Evolutionary conservation across 2,888 invertebrate genomes (phyloP).

Genomic region (Julus scandinavius): DNA sequence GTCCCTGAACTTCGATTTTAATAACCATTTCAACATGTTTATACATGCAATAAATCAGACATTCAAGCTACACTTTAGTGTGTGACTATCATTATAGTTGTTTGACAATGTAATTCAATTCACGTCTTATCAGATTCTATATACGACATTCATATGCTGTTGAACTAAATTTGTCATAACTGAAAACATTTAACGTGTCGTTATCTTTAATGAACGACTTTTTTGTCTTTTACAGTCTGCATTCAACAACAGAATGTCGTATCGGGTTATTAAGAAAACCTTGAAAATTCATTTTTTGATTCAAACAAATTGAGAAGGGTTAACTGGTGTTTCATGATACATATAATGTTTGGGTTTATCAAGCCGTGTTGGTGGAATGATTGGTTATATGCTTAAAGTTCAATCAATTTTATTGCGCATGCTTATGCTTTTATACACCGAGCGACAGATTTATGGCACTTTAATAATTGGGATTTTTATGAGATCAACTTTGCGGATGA

Average conservation of each 20-base stretch:
- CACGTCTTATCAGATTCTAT: too few relatives aligned
- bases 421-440: not conserved
- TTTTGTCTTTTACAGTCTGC: too few relatives aligned
- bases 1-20: too few relatives aligned
- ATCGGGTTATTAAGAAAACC: not conserved
- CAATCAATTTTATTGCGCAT: not conserved
- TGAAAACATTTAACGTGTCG: too few relatives aligned
- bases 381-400: not conserved
- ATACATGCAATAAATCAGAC: too few relatives aligned
- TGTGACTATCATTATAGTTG: too few relatives aligned
- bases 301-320: not conserved
- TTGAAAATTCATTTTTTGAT: not conserved
- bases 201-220: too few relatives aligned
- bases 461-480: slow-evolving; percentile 13
- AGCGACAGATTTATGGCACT: not conserved
- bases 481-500: not conserved
- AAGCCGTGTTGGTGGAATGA: not conserved
- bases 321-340: not conserved
- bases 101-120: too few relatives aligned
- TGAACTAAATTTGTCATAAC: too few relatives aligned
- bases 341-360: not conserved
- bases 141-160: too few relatives aligned
- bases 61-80: too few relatives aligned
- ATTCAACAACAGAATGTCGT: not conserved
- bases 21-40: too few relatives aligned